Conservation (phyloP, 1,140 invertebrate species). For the Drosophila guanche region DNA sequence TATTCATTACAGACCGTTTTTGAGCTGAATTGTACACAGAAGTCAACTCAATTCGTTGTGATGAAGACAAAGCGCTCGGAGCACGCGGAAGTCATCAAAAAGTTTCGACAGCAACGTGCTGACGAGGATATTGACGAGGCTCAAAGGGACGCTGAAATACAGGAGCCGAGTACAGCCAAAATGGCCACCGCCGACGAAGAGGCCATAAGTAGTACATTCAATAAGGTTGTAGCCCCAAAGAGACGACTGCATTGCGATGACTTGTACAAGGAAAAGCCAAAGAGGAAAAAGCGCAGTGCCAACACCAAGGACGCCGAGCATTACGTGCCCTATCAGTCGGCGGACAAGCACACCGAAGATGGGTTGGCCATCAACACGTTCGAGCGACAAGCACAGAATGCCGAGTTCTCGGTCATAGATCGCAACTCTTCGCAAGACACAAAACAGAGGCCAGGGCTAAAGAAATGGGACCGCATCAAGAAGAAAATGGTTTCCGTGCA, state of each 20-base stretch:
- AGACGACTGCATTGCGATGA: conserved; percentile 85
- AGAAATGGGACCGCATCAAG: conserved; percentile 95
- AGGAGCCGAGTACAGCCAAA: conserved; percentile 7
- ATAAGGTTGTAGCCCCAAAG: conserved; percentile 85
- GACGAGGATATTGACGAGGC: conserved; percentile 74
- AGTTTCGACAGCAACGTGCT: conserved; percentile 80
- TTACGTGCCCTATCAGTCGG: conserved; percentile 94
- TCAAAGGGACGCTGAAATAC: conserved; percentile 53
- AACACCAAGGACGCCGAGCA: conserved; percentile 88
- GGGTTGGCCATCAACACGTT: conserved; percentile 93
- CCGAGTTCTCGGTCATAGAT: conserved; percentile 91
- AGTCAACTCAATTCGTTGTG: conserved; percentile 88
- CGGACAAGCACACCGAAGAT: conserved; percentile 94
- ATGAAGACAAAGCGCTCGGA: conserved; percentile 89
- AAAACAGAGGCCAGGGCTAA: conserved; percentile 85
- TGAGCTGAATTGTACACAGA: conserved; percentile 93
- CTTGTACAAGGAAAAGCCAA: conserved; percentile 85
- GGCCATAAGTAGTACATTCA: conserved; percentile 79
- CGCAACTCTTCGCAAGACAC: conserved; percentile 87
- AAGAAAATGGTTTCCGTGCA: conserved; percentile 94
- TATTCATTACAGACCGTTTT: conserved; percentile 92
- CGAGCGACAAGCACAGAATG: conserved; percentile 88
- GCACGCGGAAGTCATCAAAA: conserved; percentile 87
- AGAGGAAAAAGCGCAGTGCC: conserved; percentile 85
- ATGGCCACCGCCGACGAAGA: conserved; percentile 65